Percentiles rank a stretch among this genome's conserved stretches.
Conservation (phyloP, 37 sponge, comb jelly and placozoan species). For the Hexactinellida sp. region DNA sequence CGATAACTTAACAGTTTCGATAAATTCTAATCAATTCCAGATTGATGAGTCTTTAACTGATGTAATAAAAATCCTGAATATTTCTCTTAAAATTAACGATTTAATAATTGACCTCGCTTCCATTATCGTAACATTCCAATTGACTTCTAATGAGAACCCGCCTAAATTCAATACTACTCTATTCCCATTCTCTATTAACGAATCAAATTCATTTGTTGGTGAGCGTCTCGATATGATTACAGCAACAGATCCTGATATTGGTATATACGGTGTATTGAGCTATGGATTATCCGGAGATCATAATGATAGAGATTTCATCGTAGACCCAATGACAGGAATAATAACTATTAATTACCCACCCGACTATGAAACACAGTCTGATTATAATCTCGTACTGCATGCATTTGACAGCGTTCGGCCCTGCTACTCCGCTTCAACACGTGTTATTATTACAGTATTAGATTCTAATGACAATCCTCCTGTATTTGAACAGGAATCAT, state of each 20-base stretch:
- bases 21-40: not conserved
- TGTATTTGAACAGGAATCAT: not conserved
- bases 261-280: constrained; percentile 6
- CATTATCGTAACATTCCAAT: not conserved
- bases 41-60: not conserved
- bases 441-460: constrained; percentile 27
- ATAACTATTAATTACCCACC: constrained; percentile 29
- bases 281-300: not conserved
- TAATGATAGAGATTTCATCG: not conserved
- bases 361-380: not conserved
- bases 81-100: not conserved
- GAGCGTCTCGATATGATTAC: constrained; percentile 19
- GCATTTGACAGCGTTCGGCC: constrained; percentile 31
- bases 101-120: not conserved
- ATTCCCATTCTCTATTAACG: not conserved
- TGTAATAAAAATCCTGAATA: not conserved
- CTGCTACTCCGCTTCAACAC: not conserved
- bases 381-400: not conserved
- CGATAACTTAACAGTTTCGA: not conserved
- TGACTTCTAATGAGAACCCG: not conserved
- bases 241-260: constrained; percentile 43
- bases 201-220: constrained; percentile 13
- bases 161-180: not conserved
- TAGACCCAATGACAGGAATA: constrained; percentile 31
- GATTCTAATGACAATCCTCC: constrained; percentile 65